Base-by-base conservation (phyloP, 2,113 vertebrate species). In the Psilopogon haemacephalus region DNA sequence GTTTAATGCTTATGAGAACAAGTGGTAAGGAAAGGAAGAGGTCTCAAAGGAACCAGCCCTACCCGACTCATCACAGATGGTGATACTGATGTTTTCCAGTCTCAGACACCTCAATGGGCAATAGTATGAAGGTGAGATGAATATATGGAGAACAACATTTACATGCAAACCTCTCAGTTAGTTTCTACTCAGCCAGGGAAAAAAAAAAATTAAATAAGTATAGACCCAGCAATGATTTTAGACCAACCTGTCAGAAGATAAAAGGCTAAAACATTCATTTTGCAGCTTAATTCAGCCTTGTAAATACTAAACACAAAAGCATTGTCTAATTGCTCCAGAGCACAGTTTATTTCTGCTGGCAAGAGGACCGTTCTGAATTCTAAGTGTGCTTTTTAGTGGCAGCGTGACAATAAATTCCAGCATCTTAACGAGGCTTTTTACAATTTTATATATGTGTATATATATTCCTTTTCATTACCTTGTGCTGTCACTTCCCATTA, bases 301-400 rank as follows among this genome's bases (percentile, higher is more conserved):
- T 77, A 94, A 94, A 91, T 81, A 91, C 79, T 64, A 54, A 83
- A 60, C 30, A 60, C 35, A 92, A 76, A 94, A 92, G 64, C 27
- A 52, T 1, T 8, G 59, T 33, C 56, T 83, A 80, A 94, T 72
- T 94, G 75, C 59, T 94, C 68, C 76, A 81, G 64, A 94, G 65
- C 74, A 68, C 60, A 64, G 65, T 72, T 92, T 64, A 91, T 86
- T 87, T 92, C 78, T 81, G 75, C 74, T 85, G 65, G 79, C 72
- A 89, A 83, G 79, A 88, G 19, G 27, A 89, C 58, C 2, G 5
- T 19, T 89, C 27, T 74, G 78, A 94, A 96, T 94, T 91, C 48
- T 68, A 91, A 95, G 56, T 54, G 56, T 52, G 60, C 38, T 77
- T 94, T 90, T 85, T 54, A 91, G 62, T 79, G 44, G 72, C 80